These are phyloP conservation scores for Aproaerema taeniolella DNA, from an alignment of 2,888 invertebrate species.

Conservation along the genomic window DNA sequence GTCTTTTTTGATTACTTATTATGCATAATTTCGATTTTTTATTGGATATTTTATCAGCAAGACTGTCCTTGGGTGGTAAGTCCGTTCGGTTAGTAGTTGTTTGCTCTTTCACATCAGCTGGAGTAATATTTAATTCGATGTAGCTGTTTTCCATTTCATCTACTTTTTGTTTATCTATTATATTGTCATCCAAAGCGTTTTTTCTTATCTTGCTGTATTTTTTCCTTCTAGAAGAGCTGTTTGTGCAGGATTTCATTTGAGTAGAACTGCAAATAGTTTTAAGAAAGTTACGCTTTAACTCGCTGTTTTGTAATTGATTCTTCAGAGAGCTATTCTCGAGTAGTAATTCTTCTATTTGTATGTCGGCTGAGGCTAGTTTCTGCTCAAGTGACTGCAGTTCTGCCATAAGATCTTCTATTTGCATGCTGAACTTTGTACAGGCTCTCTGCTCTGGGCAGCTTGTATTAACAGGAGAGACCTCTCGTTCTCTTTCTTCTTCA, in stretches of 20 bases:
- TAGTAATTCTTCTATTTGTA: background rate
- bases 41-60: background rate
- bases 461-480: background rate
- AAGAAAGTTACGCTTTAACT: background rate
- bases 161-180: background rate
- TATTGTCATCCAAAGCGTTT: background rate
- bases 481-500: background rate
- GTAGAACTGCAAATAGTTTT: background rate
- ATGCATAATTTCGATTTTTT: constrained; percentile 1
- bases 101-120: background rate
- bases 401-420: background rate
- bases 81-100: background rate
- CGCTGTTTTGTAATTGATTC: background rate
- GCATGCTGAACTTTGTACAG: background rate
- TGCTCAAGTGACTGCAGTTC: background rate
- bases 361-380: background rate
- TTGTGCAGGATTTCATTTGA: background rate
- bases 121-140: background rate
- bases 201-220: background rate
- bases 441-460: background rate
- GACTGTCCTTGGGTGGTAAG: background rate
- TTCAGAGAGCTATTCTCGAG: background rate
- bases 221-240: background rate
- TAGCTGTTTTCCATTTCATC: background rate
- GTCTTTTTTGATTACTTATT: background rate